A percentile compares a stretch with the other conserved stretches of the same genome.
Evolutionary conservation across 2,113 vertebrate genomes (phyloP).

Genomic region (Clinocottus analis): DNA sequence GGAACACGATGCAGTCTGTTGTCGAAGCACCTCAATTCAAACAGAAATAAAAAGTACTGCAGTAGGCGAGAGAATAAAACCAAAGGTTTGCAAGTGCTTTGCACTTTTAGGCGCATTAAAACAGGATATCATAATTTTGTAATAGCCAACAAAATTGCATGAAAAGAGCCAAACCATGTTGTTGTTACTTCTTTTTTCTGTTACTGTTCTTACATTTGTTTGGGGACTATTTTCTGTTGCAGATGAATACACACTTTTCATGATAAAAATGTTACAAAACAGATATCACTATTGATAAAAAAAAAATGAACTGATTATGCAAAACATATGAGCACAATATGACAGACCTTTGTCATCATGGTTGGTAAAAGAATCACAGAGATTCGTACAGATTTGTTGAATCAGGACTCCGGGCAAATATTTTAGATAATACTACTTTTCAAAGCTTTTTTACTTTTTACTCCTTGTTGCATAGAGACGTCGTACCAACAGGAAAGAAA

Average conservation of each 20-base stretch:
- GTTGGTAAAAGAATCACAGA: too few species aligned
- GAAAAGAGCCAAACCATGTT: not conserved
- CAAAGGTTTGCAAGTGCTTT: conserved; percentile 8
- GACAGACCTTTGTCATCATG: too few species aligned
- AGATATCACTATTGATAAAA: too few species aligned
- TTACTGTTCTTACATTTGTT: too few species aligned
- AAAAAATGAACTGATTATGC: too few species aligned
- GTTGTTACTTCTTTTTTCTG: not conserved
- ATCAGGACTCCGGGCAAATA: not conserved
- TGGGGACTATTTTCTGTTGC: too few species aligned
- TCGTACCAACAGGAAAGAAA: not conserved
- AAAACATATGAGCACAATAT: too few species aligned
- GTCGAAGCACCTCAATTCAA: conserved; percentile 22
- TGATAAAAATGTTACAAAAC: too few species aligned
- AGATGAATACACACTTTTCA: too few species aligned
- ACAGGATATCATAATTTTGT: not conserved
- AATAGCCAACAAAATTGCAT: not conserved
- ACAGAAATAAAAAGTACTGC: not conserved
- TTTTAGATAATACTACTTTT: not conserved
- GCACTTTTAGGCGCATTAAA: conserved; percentile 12
- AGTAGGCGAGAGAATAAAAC: conserved; percentile 3
- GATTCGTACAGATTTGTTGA: too few species aligned
- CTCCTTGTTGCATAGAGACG: not conserved
- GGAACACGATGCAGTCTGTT: conserved; percentile 11
- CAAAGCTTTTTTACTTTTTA: too few species aligned